These are phyloP conservation scores for Brachystomella parvula DNA, from an alignment of 1,140 invertebrate genomes.

Conservation along the genomic window DNA sequence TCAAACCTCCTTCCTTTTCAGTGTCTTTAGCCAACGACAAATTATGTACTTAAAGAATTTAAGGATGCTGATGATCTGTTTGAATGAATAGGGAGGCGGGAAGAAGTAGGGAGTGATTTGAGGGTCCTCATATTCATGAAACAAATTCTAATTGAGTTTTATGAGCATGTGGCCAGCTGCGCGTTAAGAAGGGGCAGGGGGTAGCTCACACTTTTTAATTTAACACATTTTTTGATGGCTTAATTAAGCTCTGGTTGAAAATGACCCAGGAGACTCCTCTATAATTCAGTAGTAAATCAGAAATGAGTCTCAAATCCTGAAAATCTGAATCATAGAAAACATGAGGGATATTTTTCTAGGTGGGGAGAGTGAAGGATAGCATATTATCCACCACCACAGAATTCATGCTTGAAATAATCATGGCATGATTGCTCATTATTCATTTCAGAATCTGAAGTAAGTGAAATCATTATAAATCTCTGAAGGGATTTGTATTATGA, in stretches of 20 bases:
- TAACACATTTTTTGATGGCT: background rate
- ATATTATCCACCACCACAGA: background rate
- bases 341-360: background rate
- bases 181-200: background rate
- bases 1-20: background rate
- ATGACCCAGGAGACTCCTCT: background rate
- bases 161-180: background rate
- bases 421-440: constrained; percentile 11
- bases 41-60: too few relatives aligned
- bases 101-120: too few relatives aligned
- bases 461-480: background rate
- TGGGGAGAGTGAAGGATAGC: background rate
- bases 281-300: background rate
- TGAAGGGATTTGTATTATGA: too few relatives aligned
- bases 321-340: background rate
- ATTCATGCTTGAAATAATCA: background rate
- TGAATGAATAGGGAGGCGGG: background rate
- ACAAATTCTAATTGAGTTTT: constrained; percentile 5
- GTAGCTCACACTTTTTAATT: background rate
- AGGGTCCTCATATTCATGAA: too few relatives aligned
- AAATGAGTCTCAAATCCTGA: background rate
- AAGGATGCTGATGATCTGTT: too few relatives aligned
- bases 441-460: constrained; percentile 3
- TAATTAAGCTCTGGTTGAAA: background rate
- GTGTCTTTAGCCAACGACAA: background rate